A percentile compares a stretch with the other conserved stretches of the same genome.
These are phyloP conservation scores for Nasonia oneida DNA, from an alignment of 2,888 invertebrate genomes.

Conservation along the genomic window DNA sequence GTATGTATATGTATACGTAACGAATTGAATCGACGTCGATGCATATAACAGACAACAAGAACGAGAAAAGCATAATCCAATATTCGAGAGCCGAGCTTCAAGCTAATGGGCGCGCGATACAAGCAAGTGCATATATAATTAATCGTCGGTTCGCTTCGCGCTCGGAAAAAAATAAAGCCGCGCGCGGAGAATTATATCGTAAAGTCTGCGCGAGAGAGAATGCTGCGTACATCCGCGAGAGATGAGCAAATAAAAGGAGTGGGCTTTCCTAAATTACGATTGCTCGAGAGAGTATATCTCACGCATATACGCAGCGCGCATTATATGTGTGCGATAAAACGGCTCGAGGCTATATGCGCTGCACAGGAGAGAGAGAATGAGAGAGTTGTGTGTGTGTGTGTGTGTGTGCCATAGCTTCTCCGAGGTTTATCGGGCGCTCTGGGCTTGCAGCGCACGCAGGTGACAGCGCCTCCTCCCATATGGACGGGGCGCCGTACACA, in stretches of 20 bases:
- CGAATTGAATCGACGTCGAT: neutral
- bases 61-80: slow-evolving; percentile 39
- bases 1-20: neutral
- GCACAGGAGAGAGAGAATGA: too few species aligned
- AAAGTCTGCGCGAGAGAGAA: neutral
- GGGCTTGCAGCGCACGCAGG: slow-evolving; percentile 24
- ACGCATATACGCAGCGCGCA: neutral
- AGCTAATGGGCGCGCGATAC: neutral
- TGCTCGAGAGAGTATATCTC: neutral
- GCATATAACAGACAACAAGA: too few species aligned
- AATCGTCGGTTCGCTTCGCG: neutral
- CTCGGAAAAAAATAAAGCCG: neutral
- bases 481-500: neutral
- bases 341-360: neutral
- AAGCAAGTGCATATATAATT: neutral
- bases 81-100: slow-evolving; percentile 37
- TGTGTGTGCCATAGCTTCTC: neutral
- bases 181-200: neutral
- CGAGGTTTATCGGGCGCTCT: slow-evolving; percentile 8
- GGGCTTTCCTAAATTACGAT: slow-evolving; percentile 46
- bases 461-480: slow-evolving; percentile 36
- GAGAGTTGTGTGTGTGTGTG: neutral
- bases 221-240: neutral
- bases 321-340: neutral
- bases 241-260: neutral